Percentiles rank a stretch among this genome's conserved stretches.
phyloP scores from a whole-genome alignment of 2,113 vertebrate genomes.

The Leiothrix lutea region DNA sequence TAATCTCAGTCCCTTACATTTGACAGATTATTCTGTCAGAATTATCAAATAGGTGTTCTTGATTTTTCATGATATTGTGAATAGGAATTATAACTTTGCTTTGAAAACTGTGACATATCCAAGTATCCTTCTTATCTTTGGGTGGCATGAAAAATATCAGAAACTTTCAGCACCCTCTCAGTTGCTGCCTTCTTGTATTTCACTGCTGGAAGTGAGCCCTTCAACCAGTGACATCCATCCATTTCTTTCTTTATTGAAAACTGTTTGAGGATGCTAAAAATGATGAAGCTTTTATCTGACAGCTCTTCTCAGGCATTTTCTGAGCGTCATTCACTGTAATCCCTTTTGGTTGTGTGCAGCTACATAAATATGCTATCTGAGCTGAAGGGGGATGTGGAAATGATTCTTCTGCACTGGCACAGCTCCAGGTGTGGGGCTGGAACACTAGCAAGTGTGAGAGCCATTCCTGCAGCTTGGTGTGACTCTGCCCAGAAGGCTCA shows the following conservation, averaged over 20 bases:
- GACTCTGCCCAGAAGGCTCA: background rate
- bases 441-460: background rate
- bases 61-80: fast-evolving
- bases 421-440: background rate
- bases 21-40: background rate
- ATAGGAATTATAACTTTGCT: background rate
- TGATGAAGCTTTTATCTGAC: background rate
- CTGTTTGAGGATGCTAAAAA: background rate
- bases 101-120: background rate
- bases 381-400: background rate
- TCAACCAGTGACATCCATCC: background rate
- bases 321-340: background rate
- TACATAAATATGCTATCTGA: background rate
- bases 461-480: background rate
- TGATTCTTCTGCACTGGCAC: background rate
- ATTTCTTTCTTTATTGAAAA: background rate
- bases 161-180: background rate
- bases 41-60: background rate
- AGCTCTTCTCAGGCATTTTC: background rate
- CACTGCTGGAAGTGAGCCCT: background rate
- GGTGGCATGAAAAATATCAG: background rate
- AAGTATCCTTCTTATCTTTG: background rate
- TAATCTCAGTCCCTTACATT: background rate
- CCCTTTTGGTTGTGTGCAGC: background rate
- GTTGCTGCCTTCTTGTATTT: background rate